Conservation (phyloP, 2,797 vertebrate genomes). For the Paramormyrops hopkinsi region DNA sequence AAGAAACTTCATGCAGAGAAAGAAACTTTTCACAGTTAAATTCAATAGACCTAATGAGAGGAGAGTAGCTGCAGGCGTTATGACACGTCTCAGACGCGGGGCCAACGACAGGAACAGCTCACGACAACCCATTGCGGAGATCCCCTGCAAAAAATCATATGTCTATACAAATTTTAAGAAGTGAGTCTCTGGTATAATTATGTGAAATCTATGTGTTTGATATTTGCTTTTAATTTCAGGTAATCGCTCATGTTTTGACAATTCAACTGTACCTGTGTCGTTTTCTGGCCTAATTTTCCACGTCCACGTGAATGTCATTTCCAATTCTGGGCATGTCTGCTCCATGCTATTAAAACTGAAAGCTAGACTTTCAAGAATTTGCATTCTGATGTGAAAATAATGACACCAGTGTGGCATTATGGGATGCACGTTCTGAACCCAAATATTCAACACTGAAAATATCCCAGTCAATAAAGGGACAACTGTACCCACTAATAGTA, state of each 20-base stretch:
- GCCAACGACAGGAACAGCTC: not conserved
- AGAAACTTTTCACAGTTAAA: not conserved
- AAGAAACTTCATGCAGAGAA: not conserved
- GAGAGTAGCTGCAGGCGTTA: not conserved
- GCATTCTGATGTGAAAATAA: conserved; percentile 8
- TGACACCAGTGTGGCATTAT: conserved; percentile 4
- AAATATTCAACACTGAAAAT: not conserved
- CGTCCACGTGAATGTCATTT: conserved; percentile 12
- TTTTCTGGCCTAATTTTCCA: not conserved
- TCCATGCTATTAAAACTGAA: conserved; percentile 2
- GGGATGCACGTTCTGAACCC: not conserved
- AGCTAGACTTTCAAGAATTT: conserved; percentile 4
- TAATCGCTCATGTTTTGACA: conserved; percentile 5
- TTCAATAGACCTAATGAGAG: not conserved
- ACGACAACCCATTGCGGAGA: not conserved
- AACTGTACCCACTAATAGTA: not conserved
- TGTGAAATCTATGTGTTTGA: not conserved
- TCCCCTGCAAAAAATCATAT: not conserved
- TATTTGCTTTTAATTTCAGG: not conserved
- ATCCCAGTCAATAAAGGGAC: not conserved
- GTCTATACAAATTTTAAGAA: not conserved
- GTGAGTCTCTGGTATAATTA: not conserved
- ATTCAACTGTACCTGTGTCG: not conserved
- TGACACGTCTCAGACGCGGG: not conserved
- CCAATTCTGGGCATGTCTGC: not conserved